phyloP scores from a whole-genome alignment of 2,113 vertebrate species.

The Alaudala cheleensis region DNA sequence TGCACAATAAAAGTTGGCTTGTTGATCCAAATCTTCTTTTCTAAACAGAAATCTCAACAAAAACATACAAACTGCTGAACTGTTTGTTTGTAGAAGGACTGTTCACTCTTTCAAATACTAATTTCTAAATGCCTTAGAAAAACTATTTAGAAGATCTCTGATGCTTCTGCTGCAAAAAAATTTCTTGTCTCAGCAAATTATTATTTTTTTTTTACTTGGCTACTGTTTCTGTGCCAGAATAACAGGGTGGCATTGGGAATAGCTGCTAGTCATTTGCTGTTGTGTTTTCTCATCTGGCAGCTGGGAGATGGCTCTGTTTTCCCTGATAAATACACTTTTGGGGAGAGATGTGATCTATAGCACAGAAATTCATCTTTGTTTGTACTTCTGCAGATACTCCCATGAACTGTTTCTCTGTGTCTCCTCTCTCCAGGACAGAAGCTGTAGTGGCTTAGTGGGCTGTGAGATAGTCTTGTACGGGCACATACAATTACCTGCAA shows the following conservation, averaged over 20 bases:
- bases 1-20: neutral
- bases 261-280: neutral
- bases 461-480: neutral
- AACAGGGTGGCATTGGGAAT: neutral
- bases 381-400: neutral
- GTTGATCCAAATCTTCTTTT: neutral
- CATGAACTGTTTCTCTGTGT: neutral
- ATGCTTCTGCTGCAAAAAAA: neutral
- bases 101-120: neutral
- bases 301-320: neutral
- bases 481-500: neutral
- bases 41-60: neutral
- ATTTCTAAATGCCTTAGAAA: neutral
- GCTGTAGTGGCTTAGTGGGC: neutral
- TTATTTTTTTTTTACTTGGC: neutral
- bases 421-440: neutral
- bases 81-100: neutral
- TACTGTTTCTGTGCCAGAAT: neutral
- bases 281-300: neutral
- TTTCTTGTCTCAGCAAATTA: neutral
- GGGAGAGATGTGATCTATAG: neutral
- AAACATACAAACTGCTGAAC: neutral
- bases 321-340: neutral
- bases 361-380: neutral
- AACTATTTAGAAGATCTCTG: neutral